Evolutionary conservation across 2,888 invertebrate species (phyloP).

Genomic region (Xiphydria camelus): DNA sequence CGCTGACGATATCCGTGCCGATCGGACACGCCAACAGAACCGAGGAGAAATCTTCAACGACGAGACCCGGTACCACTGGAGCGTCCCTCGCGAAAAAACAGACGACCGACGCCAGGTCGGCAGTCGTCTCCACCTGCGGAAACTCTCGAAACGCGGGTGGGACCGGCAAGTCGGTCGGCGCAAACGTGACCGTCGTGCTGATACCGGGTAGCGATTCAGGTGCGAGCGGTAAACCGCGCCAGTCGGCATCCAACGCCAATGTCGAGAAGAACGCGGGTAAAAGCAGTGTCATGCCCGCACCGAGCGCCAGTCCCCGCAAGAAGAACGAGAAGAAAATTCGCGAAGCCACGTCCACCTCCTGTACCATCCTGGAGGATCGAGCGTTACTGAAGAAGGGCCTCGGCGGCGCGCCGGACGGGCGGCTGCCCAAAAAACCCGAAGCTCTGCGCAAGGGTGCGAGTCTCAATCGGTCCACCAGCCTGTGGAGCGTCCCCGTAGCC

Average conservation of each 20-base stretch:
- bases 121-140: too few species aligned
- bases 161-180: conserved; percentile 10
- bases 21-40: neutral
- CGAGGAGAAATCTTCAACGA: conserved; percentile 11
- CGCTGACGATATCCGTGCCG: conserved; percentile 13
- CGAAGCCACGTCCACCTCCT: conserved; percentile 29
- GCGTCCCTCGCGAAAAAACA: neutral
- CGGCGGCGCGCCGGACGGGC: conserved; percentile 32
- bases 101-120: neutral
- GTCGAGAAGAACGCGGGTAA: too few species aligned
- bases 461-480: conserved; percentile 46
- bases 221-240: too few species aligned
- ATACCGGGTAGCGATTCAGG: conserved; percentile 17
- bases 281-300: neutral
- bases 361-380: conserved; percentile 51
- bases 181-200: conserved; percentile 30
- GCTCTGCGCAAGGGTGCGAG: conserved; percentile 33
- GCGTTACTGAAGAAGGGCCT: conserved; percentile 50
- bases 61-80: too few species aligned
- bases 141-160: too few species aligned
- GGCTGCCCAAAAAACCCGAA: conserved; percentile 45
- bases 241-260: too few species aligned
- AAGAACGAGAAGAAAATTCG: conserved; percentile 25
- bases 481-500: conserved; percentile 42
- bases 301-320: conserved; percentile 10